Evolutionary conservation across 2,113 vertebrate species (phyloP).

Genomic region (Athene noctua): DNA sequence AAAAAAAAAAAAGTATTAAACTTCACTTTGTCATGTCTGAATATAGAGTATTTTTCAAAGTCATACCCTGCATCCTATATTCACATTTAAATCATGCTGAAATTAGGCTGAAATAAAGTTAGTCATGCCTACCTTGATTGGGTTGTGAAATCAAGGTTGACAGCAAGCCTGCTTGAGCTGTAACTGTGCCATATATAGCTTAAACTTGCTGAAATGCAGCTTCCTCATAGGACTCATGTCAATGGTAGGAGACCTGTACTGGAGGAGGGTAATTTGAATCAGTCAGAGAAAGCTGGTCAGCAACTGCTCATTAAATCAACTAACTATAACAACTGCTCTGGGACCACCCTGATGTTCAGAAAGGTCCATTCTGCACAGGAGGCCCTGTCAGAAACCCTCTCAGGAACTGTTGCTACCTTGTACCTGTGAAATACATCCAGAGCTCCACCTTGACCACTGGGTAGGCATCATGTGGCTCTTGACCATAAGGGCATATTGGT

Average conservation of each 20-base stretch:
- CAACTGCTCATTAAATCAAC: background rate
- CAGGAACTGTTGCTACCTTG: accelerated
- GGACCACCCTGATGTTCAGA: background rate
- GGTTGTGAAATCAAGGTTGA: background rate
- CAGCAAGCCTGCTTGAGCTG: background rate
- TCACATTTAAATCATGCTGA: background rate
- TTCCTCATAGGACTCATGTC: background rate
- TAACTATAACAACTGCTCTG: background rate
- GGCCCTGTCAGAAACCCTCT: background rate
- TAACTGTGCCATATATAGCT: background rate
- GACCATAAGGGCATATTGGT: background rate
- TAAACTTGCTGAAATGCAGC: background rate
- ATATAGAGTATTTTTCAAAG: background rate
- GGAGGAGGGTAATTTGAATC: background rate
- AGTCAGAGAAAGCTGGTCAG: background rate
- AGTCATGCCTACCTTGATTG: background rate
- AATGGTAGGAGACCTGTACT: background rate
- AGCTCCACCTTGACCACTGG: background rate
- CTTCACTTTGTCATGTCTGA: background rate
- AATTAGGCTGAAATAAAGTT: background rate
- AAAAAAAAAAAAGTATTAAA: background rate
- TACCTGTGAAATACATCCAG: background rate
- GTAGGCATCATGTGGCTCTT: accelerated
- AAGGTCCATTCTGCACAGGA: background rate
- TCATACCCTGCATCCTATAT: background rate